Base-by-base conservation (phyloP, 1,140 invertebrate species). In the Sycophaga agraensis region DNA sequence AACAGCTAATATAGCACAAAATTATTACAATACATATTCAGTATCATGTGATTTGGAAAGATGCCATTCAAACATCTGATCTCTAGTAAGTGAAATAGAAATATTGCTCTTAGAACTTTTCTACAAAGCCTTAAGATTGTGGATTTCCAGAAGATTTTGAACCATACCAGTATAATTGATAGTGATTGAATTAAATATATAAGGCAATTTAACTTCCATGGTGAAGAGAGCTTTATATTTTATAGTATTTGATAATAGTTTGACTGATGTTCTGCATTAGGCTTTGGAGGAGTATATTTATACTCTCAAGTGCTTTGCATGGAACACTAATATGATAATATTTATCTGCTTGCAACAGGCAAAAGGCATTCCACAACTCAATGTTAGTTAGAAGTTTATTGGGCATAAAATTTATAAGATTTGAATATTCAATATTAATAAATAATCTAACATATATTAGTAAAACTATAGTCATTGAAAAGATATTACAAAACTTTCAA, bases 21-120 rank as follows among this genome's bases (percentile, higher is more conserved):
- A 21, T n/a, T n/a, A 50, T 42, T 21, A 35, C 21, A 59, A 22
- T 50, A 50, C 35, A 40, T 19, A 49, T 5, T 37, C 2, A 57
- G 19, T 17, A 58, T 74, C 71, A 72, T 74, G 69, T 71, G 68
- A 73, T 71, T 73, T 74, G 71, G 71, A 74, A 40, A 54, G 49
- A 54, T 72, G 71, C 73, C 71, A 74, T 70, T 60, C 45, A 59
- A 68, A 62, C 67, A 67, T 65, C 59, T 61, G 63, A 66, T 65
- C 35, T 59, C 43, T 63, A 48, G 59, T 12, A 49, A 28, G n/a
- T 37, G 26, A 4, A 21, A 17, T 17, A 17, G n/a, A 56, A 66
- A 35, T 31, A 49, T 50, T 40, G 34, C 45, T 66, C 24, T 46
- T 39, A 62, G 16, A 16, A 39, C 11, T 11, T 53, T 19, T 46